Evolutionary conservation across 2,113 vertebrate genomes (phyloP).

Genomic region (Stegastes partitus): DNA sequence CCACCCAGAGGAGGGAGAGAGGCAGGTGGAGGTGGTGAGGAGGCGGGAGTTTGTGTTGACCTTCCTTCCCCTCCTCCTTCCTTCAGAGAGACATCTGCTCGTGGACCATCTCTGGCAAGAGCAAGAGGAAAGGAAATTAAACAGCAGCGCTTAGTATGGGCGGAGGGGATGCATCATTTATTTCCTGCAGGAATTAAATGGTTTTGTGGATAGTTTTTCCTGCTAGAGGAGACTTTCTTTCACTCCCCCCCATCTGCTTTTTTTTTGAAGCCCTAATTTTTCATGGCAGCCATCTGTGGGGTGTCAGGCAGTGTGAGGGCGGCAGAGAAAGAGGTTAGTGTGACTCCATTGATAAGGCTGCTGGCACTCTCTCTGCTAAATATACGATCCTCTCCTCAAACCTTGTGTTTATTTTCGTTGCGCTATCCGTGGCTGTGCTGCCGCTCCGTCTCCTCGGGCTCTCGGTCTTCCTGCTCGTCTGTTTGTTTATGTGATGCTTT

Average conservation of each 20-base stretch:
- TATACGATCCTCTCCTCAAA: constrained; percentile 21
- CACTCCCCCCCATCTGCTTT: constrained; percentile 49
- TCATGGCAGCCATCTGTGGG: constrained; percentile 62
- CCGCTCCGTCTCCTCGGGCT: neutral
- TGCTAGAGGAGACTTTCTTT: constrained; percentile 33
- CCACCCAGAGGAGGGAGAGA: constrained; percentile 9
- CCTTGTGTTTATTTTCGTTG: neutral
- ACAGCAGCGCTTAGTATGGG: constrained; percentile 29
- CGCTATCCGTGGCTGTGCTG: neutral
- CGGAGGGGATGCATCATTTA: constrained; percentile 46
- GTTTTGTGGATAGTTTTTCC: constrained; percentile 44
- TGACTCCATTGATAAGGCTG: constrained; percentile 45
- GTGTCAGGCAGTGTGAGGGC: constrained; percentile 49
- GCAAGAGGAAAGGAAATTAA: constrained; percentile 11
- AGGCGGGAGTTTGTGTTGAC: constrained; percentile 39
- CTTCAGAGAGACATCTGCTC: constrained; percentile 53
- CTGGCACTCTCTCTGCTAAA: neutral
- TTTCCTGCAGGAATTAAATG: constrained; percentile 60
- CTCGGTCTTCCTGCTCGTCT: neutral
- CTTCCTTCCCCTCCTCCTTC: constrained; percentile 8
- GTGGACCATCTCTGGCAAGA: constrained; percentile 2
- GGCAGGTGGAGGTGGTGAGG: constrained; percentile 51
- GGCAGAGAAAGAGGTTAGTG: constrained; percentile 26
- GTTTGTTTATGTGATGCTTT: neutral
- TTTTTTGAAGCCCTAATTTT: constrained; percentile 54